These are phyloP conservation scores for Reticulitermes speratus DNA, from an alignment of 1,140 invertebrate genomes.

Conservation along the genomic window DNA sequence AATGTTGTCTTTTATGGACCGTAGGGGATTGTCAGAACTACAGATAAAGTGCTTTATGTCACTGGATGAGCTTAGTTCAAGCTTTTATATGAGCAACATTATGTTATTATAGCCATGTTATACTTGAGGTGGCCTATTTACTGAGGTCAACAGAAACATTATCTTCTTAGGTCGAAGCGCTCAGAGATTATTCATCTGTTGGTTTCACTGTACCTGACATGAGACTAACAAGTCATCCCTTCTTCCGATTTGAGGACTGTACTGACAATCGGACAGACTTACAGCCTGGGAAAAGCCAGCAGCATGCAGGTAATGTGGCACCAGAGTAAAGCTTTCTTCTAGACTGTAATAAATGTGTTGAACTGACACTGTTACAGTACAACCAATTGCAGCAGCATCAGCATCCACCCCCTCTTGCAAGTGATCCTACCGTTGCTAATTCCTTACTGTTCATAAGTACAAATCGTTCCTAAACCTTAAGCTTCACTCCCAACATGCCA, in stretches of 20 bases:
- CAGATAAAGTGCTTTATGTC: too few relatives aligned
- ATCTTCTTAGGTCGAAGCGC: background rate
- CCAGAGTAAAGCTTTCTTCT: background rate
- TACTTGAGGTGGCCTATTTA: too few relatives aligned
- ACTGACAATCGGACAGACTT: background rate
- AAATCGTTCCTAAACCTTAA: constrained; percentile 44
- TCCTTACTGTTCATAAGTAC: constrained; percentile 22
- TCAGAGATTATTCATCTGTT: background rate
- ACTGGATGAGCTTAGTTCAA: too few relatives aligned
- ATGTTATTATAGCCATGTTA: too few relatives aligned
- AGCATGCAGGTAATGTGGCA: background rate
- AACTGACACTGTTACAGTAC: constrained; percentile 40
- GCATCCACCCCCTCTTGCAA: constrained; percentile 53
- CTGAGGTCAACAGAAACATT: background rate
- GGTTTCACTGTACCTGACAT: background rate
- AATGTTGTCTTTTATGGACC: too few relatives aligned
- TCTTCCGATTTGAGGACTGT: background rate
- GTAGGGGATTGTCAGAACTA: too few relatives aligned
- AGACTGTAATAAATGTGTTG: constrained; percentile 24
- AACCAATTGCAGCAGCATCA: constrained; percentile 46
- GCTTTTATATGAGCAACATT: too few relatives aligned
- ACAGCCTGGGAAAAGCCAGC: background rate
- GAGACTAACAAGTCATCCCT: background rate
- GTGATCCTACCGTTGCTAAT: constrained; percentile 54
- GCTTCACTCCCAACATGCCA: too few relatives aligned